A percentile compares a stretch with the other conserved stretches of the same genome.
Conservation (phyloP, 1,140 invertebrate genomes). For the Bombyx mori region DNA sequence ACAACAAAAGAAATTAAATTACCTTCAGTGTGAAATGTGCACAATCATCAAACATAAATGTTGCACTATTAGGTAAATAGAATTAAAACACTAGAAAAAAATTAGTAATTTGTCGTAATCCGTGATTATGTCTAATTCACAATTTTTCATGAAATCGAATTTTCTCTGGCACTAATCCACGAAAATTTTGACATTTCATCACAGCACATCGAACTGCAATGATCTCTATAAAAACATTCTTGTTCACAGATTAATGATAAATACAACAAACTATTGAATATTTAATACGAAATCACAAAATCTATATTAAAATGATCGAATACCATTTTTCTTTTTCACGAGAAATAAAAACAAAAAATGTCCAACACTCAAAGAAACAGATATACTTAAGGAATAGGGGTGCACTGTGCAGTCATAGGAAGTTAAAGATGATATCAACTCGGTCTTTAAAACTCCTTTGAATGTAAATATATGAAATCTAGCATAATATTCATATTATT, state of each 20-base stretch:
- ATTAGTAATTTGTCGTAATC: too few relatives aligned
- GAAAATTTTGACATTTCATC: constrained; percentile 61
- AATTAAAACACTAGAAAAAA: too few relatives aligned
- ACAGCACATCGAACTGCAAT: constrained; percentile 26
- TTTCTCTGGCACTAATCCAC: constrained; percentile 53
- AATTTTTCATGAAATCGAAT: constrained; percentile 5
- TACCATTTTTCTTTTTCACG: constrained; percentile 6
- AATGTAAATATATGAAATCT: too few relatives aligned
- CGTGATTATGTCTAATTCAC: neutral
- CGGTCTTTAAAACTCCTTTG: too few relatives aligned
- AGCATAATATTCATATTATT: too few relatives aligned
- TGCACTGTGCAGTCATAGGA: too few relatives aligned
- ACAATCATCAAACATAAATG: neutral
- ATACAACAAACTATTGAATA: constrained; percentile 5
- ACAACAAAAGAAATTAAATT: too few relatives aligned
- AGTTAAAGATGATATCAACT: too few relatives aligned
- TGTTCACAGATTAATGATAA: neutral
- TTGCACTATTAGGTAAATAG: neutral
- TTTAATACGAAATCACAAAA: neutral
- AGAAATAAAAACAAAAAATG: constrained; percentile 29
- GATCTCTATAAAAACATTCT: constrained; percentile 3
- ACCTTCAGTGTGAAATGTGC: neutral
- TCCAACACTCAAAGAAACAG: constrained; percentile 9
- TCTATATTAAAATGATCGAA: constrained; percentile 3
- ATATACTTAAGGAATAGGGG: too few relatives aligned